phyloP scores from a whole-genome alignment of 2,797 vertebrate genomes.

The Cottoperca gobio region DNA sequence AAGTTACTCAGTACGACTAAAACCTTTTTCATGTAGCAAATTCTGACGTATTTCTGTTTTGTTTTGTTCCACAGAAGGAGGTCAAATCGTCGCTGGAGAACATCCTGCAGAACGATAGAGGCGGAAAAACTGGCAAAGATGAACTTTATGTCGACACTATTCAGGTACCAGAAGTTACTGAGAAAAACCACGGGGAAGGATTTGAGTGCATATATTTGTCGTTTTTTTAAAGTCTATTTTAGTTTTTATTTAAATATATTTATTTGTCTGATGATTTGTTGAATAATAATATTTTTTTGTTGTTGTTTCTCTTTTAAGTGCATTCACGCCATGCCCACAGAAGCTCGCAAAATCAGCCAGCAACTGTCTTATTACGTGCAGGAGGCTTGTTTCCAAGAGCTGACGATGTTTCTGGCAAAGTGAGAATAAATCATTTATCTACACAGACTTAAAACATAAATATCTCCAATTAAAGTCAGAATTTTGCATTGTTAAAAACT shows the following conservation, averaged over 20 bases:
- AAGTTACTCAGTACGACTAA: neutral
- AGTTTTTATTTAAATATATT: too few relatives aligned
- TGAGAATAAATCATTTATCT: conserved; percentile 33
- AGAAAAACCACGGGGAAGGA: neutral
- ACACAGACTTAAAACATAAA: neutral
- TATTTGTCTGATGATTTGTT: neutral
- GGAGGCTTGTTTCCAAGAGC: conserved; percentile 67
- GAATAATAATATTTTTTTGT: neutral
- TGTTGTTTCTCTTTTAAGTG: conserved; percentile 54
- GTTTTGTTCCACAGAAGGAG: conserved; percentile 47
- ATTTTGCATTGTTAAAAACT: fast-evolving
- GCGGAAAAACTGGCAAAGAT: conserved; percentile 13
- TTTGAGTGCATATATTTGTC: neutral
- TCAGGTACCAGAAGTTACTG: conserved; percentile 70
- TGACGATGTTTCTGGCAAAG: conserved; percentile 65
- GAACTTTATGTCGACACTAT: conserved; percentile 73
- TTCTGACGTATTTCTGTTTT: neutral
- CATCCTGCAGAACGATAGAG: conserved; percentile 51
- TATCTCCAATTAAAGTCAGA: neutral
- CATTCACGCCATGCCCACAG: conserved; percentile 27
- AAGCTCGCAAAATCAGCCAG: conserved; percentile 22
- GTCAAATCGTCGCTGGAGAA: conserved; percentile 23
- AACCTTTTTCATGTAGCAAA: neutral
- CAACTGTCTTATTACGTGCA: conserved; percentile 15
- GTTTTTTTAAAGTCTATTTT: neutral